Evolutionary conservation across 2,888 invertebrate species (phyloP), one percentile per base, ranked within the genome.

Genomic region (Sycophila texana): DNA sequence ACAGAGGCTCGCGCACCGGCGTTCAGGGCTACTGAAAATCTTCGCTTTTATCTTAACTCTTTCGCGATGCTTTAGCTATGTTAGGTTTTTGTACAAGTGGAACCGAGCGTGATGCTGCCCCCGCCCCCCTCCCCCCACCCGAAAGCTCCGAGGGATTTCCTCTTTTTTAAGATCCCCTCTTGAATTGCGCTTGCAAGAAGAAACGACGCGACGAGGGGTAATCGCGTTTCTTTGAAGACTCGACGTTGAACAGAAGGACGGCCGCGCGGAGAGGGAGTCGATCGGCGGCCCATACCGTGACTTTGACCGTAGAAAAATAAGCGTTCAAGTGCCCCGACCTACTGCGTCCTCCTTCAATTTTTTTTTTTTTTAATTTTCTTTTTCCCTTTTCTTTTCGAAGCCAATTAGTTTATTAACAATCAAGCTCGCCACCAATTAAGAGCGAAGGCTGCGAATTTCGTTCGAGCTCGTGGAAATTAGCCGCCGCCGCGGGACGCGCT

Each of bases 1-100:
- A 61, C 39, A 75, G 75, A 70, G 71, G 61, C 63, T 72, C 60
- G 75, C 39, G 10, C 10, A 39, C 76, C 61, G 67, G 30, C 75
- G 60, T n/a, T 68, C 39, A 78, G 74, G 79, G 74, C 79, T 81
- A 74, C 65, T 70, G 67, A 72, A 70, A 77, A 65, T 67, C 57
- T 72, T 67, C 58, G 22, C 51, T 63, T 60, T 75, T 49, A 49
- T 67, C 39, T 55, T 39, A 51, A 4, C 47, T 70, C 14, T 47
- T 47, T 12, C 55, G 26, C 68, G 55, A 7, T n/a, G 39, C 39
- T 39, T 39, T 39, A 39, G 39, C 39, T 39, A 39, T 39, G 39
- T 39, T 39, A 10, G 39, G 39, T 39, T 39, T 39, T 39, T 39
- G 39, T 39, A 39, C 39, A 39, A 39, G 39, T 39, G 39, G 39